Conservation (phyloP, 2,797 vertebrate genomes). For the Halcyon leucocephala region DNA sequence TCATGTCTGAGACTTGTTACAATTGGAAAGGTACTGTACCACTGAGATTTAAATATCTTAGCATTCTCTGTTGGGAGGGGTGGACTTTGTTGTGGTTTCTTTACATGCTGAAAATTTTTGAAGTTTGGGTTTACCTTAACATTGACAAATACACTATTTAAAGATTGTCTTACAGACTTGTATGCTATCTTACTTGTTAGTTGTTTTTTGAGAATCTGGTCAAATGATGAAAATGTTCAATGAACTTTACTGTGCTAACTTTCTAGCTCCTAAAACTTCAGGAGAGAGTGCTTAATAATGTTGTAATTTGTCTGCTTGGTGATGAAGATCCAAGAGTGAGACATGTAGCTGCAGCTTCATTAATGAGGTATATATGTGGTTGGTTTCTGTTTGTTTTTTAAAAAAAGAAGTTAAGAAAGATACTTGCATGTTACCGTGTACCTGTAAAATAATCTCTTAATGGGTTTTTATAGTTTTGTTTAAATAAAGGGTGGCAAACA, state of each 20-base stretch:
- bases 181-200: not conserved
- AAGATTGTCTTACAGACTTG: not conserved
- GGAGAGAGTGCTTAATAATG: slow-evolving; percentile 87
- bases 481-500: not conserved
- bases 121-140: too few species aligned
- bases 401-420: not conserved
- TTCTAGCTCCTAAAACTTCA: slow-evolving; percentile 89
- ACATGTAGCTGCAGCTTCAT: slow-evolving; percentile 87
- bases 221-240: not conserved
- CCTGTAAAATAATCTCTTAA: not conserved
- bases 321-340: slow-evolving; percentile 96
- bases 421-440: not conserved
- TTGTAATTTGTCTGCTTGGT: slow-evolving; percentile 90
- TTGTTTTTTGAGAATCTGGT: not conserved
- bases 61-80: not conserved
- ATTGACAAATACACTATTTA: too few species aligned
- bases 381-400: not conserved
- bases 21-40: not conserved
- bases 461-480: not conserved
- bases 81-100: not conserved
- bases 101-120: too few species aligned
- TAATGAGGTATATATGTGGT: slow-evolving; percentile 84
- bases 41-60: not conserved
- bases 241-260: not conserved
- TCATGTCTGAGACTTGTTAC: not conserved